A percentile compares a stretch with the other conserved stretches of the same genome.
These are phyloP conservation scores for Diarsia dahlii DNA, from an alignment of 2,888 invertebrate species.

Conservation along the genomic window DNA sequence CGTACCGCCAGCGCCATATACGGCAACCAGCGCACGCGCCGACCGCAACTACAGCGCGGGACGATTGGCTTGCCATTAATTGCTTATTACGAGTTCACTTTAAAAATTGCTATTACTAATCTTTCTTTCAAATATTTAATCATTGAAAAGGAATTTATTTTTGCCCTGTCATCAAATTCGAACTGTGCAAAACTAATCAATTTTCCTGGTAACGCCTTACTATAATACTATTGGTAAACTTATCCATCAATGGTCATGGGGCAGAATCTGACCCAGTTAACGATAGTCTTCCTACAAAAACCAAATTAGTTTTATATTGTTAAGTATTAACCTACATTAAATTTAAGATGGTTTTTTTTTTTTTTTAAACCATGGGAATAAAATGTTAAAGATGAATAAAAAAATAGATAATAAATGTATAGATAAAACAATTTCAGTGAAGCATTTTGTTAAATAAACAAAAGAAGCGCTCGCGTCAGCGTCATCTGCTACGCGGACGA, in stretches of 20 bases:
- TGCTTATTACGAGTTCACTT: constrained; percentile 32
- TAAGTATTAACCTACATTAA: too few species aligned
- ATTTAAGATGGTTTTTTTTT: too few species aligned
- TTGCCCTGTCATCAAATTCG: not conserved
- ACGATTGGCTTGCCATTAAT: constrained; percentile 48
- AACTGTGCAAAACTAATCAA: constrained; percentile 9
- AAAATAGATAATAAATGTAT: too few species aligned
- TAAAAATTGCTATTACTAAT: constrained; percentile 16
- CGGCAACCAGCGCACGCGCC: constrained; percentile 69
- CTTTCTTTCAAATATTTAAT: constrained; percentile 7
- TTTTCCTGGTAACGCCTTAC: not conserved
- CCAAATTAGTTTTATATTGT: too few species aligned
- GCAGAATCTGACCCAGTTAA: too few species aligned
- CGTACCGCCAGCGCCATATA: constrained; percentile 77
- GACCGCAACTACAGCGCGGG: constrained; percentile 53
- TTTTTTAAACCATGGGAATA: too few species aligned
- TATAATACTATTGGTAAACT: constrained; percentile 7
- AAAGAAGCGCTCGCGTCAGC: too few species aligned
- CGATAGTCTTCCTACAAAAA: too few species aligned
- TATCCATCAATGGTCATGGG: constrained; percentile 4
- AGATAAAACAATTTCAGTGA: too few species aligned
- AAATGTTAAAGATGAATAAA: too few species aligned
- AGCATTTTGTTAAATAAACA: too few species aligned
- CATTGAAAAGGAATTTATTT: not conserved
- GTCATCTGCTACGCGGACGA: too few species aligned